phyloP scores from a whole-genome alignment of 2,888 invertebrate species.

The Hydrotaea cyrtoneurina region DNA sequence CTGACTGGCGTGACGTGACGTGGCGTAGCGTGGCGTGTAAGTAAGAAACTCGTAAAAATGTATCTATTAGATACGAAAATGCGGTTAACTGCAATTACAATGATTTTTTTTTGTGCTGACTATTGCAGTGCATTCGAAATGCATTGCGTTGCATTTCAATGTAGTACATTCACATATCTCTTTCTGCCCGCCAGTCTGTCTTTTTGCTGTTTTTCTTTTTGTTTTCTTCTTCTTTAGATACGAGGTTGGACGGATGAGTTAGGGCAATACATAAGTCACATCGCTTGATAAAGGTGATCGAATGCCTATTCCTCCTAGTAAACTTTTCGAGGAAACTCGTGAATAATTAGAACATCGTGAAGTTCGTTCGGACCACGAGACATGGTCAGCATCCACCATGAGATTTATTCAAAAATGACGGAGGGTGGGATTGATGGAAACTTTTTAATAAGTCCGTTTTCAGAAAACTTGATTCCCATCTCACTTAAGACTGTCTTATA shows the following conservation, averaged over 20 bases:
- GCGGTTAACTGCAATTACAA: constrained; percentile 73
- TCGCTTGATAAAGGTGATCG: background rate
- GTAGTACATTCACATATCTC: constrained; percentile 26
- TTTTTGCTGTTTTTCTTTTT: constrained; percentile 31
- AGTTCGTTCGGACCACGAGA: too few species aligned
- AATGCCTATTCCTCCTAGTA: too few species aligned
- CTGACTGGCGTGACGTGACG: background rate
- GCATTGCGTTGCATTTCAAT: constrained; percentile 36
- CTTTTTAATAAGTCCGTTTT: too few species aligned
- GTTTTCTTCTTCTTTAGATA: constrained; percentile 10
- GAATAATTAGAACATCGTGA: too few species aligned
- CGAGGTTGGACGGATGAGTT: background rate
- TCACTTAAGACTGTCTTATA: too few species aligned
- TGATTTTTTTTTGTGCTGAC: constrained; percentile 44
- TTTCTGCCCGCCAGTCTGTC: constrained; percentile 22
- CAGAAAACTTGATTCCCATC: too few species aligned
- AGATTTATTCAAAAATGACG: too few species aligned
- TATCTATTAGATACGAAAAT: constrained; percentile 70
- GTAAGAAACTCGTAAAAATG: constrained; percentile 56
- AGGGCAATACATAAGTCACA: too few species aligned
- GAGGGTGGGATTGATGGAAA: too few species aligned
- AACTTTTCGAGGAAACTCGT: too few species aligned
- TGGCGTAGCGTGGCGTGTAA: constrained; percentile 57
- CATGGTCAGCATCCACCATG: too few species aligned
- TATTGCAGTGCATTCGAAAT: constrained; percentile 52